A percentile compares a stretch with the other conserved stretches of the same genome.
These are phyloP conservation scores for Noctua comes DNA, from an alignment of 2,888 invertebrate genomes.

Conservation along the genomic window DNA sequence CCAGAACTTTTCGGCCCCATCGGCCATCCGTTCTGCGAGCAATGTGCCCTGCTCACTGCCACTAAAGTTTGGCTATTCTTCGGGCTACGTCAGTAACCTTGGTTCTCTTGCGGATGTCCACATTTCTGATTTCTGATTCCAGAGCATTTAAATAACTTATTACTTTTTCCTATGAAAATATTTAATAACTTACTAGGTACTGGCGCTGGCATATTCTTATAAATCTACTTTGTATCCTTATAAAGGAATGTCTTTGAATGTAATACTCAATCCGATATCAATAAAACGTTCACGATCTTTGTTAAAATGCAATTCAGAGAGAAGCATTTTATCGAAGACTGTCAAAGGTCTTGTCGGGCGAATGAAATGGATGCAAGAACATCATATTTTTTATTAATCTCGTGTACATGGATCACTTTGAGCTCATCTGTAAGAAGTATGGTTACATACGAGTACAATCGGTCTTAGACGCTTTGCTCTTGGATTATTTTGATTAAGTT, in stretches of 20 bases:
- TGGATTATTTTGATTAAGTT: background rate
- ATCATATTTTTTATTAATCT: slow-evolving; percentile 17
- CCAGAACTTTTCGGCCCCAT: no score
- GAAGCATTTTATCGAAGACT: slow-evolving; percentile 23
- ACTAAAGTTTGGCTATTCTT: no score
- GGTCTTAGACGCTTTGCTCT: background rate
- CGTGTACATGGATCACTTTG: background rate
- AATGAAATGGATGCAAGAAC: slow-evolving; percentile 3
- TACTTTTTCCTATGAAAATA: background rate
- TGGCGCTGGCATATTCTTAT: background rate
- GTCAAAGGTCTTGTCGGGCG: slow-evolving; percentile 35
- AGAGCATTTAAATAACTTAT: background rate
- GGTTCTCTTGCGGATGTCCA: no score
- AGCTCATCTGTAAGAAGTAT: background rate
- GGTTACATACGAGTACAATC: background rate
- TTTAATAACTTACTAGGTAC: background rate
- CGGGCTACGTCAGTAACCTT: no score
- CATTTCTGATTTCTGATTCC: no score
- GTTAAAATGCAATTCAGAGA: slow-evolving; percentile 36
- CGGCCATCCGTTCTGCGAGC: no score
- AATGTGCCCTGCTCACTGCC: no score
- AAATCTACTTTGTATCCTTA: background rate
- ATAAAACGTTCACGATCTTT: slow-evolving; percentile 32
- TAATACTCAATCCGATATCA: slow-evolving; percentile 13
- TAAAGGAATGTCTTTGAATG: slow-evolving; percentile 23